Base-by-base conservation (phyloP, 2,797 vertebrate species). In the Chloroceryle inda region DNA sequence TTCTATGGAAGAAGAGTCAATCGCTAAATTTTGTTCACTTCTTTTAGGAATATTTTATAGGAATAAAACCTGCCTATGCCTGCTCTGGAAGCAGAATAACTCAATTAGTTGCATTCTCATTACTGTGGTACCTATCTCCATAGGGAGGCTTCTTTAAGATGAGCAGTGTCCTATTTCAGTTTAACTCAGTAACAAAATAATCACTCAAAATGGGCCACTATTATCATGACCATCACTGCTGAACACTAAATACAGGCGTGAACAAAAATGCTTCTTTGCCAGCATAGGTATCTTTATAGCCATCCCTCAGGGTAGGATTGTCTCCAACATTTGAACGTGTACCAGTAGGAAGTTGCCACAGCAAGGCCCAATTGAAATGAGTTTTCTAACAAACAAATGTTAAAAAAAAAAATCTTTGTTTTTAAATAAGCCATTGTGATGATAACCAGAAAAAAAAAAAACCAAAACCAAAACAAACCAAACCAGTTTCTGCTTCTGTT, bases 181-280 rank as follows among this genome's bases (percentile, higher is more conserved):
- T 73, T 94, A 96, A 94, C 94, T 74, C 74, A 94, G 80, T 11
- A 76, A 79, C 83, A 96, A 91, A 94, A 87, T 58, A 95, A 92
- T 89, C 81, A 44, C 56, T 87, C 56, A 71, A 92, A 96, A 91
- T 21, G 17, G 72, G 26, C 52, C 93, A 91, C 33, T 1, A 0
- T 7, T 87, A 44, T 40, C 66, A 6, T 53, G 84, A 89, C 81
- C 67, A 94, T 82, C 61, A 4, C 24, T 55, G 82, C 53, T 50
- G 94, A 94, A 74, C 14, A 62, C 88, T 61, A 69, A 92, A 67
- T 9, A 31, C 27, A 94, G 71, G 84, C 92, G 72, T 49, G 81
- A 92, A 68, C 16, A 4, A 31, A 33, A 89, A 74, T 3, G 31
- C 61, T 80, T 71, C 52, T 77, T 69, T 61, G 9, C 55, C 69